Conservation (phyloP, 2,113 vertebrate species). For the Tachuris rubrigastra region DNA sequence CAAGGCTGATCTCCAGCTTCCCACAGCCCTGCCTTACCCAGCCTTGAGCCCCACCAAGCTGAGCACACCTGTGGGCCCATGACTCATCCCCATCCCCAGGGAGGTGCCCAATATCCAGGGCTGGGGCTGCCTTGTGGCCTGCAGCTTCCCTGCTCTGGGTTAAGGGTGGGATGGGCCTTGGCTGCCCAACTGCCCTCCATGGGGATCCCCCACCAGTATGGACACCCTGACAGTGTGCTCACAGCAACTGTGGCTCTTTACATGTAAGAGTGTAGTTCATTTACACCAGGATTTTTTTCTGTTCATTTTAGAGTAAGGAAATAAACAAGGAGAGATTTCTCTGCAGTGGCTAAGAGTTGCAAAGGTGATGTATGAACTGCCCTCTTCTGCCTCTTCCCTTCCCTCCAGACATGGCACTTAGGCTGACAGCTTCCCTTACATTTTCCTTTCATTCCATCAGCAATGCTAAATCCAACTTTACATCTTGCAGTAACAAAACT, state of each 20-base stretch:
- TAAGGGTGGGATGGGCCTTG: not conserved
- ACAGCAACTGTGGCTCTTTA: not conserved
- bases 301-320: not conserved
- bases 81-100: fast-evolving
- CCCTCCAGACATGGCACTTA: not conserved
- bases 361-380: not conserved
- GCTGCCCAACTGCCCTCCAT: not conserved
- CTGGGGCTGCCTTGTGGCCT: not conserved
- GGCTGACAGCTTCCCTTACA: not conserved
- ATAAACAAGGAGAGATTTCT: not conserved
- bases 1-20: fast-evolving
- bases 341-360: not conserved
- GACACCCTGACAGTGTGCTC: not conserved
- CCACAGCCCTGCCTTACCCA: not conserved
- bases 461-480: not conserved
- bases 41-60: not conserved
- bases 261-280: fast-evolving
- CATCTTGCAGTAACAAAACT: not conserved
- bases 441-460: not conserved
- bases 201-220: fast-evolving
- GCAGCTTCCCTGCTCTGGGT: not conserved
- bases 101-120: not conserved
- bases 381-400: not conserved
- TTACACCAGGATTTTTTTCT: too few relatives aligned
- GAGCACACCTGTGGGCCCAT: fast-evolving